phyloP scores from a whole-genome alignment of 2,888 invertebrate genomes.

The Acrocera orbiculus region DNA sequence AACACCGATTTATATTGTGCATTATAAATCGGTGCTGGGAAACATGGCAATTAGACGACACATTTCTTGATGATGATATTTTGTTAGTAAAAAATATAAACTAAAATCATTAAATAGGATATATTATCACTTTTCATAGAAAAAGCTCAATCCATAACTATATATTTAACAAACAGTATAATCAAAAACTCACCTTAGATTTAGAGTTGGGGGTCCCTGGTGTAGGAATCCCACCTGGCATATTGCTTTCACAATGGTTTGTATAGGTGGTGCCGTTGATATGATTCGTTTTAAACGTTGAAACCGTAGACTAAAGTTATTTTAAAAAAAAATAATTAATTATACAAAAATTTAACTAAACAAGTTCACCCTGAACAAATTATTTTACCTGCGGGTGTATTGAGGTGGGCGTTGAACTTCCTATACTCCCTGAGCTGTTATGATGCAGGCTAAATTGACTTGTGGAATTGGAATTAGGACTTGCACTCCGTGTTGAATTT shows the following conservation, averaged over 20 bases:
- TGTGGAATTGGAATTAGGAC: slow-evolving; percentile 31
- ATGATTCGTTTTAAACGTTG: slow-evolving; percentile 32
- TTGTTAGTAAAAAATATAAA: too few species aligned
- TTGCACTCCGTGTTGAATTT: slow-evolving; percentile 33
- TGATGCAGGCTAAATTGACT: slow-evolving; percentile 32
- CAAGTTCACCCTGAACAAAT: background rate
- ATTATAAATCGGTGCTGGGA: too few species aligned
- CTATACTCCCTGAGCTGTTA: slow-evolving; percentile 30
- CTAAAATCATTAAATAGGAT: too few species aligned
- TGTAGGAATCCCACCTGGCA: slow-evolving; percentile 53
- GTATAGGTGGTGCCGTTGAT: slow-evolving; percentile 31
- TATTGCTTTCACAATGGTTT: slow-evolving; percentile 31
- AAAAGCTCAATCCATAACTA: too few species aligned
- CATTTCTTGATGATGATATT: too few species aligned
- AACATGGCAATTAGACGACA: too few species aligned
- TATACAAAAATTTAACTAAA: slow-evolving; percentile 7
- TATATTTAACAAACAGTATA: too few species aligned
- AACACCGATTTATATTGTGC: too few species aligned
- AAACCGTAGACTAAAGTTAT: slow-evolving; percentile 24
- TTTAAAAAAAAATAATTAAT: slow-evolving; percentile 4
- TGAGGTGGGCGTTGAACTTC: slow-evolving; percentile 30
- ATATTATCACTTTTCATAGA: too few species aligned
- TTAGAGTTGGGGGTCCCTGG: slow-evolving; percentile 72
- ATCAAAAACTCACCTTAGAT: slow-evolving; percentile 47
- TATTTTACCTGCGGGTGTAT: slow-evolving; percentile 27